These are phyloP conservation scores for Parnassius apollo DNA, from an alignment of 2,888 invertebrate species.

Conservation along the genomic window DNA sequence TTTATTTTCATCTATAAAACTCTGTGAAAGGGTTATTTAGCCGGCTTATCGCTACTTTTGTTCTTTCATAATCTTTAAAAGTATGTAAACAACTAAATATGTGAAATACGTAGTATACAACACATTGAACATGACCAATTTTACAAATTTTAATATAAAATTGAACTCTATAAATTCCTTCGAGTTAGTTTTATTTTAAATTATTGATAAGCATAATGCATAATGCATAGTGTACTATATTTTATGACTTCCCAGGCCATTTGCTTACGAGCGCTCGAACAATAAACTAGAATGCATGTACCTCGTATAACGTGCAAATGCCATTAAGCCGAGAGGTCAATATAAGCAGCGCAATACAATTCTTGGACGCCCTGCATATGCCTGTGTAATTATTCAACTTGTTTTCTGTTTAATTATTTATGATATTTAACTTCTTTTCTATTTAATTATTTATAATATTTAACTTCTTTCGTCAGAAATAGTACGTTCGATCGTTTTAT, in stretches of 20 bases:
- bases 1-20: too few relatives aligned
- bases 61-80: too few relatives aligned
- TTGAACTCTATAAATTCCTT: too few relatives aligned
- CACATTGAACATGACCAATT: too few relatives aligned
- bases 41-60: too few relatives aligned
- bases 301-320: conserved; percentile 11
- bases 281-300: conserved; percentile 17
- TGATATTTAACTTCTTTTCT: background rate
- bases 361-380: conserved; percentile 1
- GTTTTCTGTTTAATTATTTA: background rate
- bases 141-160: too few relatives aligned
- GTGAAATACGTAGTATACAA: too few relatives aligned
- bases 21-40: too few relatives aligned
- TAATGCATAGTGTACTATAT: background rate
- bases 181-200: too few relatives aligned
- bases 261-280: conserved; percentile 11
- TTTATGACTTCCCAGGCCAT: conserved; percentile 16
- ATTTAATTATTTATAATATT: background rate
- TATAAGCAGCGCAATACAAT: conserved; percentile 5
- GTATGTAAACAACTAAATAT: too few relatives aligned
- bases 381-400: conserved; percentile 1
- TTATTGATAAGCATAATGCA: background rate
- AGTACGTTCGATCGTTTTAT: background rate
- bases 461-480: background rate
- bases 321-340: conserved; percentile 18